These are phyloP conservation scores for Isichthys henryi DNA, from an alignment of 2,113 vertebrate genomes.

Conservation along the genomic window DNA sequence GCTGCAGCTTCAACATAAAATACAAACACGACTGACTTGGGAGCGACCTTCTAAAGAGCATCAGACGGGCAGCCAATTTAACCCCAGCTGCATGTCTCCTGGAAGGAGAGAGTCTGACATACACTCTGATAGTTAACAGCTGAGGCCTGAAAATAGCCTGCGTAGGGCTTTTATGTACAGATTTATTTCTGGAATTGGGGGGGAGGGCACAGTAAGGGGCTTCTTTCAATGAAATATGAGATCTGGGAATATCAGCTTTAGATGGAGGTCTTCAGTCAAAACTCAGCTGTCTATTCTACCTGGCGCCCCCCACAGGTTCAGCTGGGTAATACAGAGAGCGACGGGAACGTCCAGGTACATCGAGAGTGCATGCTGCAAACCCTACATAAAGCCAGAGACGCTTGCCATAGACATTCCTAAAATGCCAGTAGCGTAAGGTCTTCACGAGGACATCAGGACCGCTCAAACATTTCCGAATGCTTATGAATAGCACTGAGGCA, in stretches of 20 bases:
- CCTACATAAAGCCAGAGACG: conserved; percentile 37
- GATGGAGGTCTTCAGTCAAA: conserved; percentile 29
- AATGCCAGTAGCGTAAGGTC: not conserved
- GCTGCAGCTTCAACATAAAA: conserved; percentile 5
- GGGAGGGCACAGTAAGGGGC: not conserved
- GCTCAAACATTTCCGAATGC: conserved; percentile 22
- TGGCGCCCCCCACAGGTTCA: conserved; percentile 5
- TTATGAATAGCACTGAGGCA: conserved; percentile 24
- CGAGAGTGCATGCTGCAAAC: conserved; percentile 39
- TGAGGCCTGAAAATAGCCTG: conserved; percentile 45
- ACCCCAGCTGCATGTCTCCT: conserved; percentile 41
- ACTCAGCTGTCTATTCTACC: conserved; percentile 23
- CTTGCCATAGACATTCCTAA: conserved; percentile 28
- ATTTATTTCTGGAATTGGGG: conserved; percentile 24
- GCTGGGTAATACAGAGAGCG: not conserved
- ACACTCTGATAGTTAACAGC: conserved; percentile 48
- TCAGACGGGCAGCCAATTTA: conserved; percentile 26
- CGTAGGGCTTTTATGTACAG: conserved; percentile 49
- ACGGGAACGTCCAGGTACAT: conserved; percentile 1
- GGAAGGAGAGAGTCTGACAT: conserved; percentile 40
- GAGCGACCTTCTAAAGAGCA: not conserved
- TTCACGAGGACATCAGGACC: not conserved
- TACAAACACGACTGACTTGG: not conserved
- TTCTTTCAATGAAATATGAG: conserved; percentile 25
- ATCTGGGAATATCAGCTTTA: conserved; percentile 33